Base-by-base conservation (phyloP, 2,113 vertebrate species). In the Gymnocephalus cernua region DNA sequence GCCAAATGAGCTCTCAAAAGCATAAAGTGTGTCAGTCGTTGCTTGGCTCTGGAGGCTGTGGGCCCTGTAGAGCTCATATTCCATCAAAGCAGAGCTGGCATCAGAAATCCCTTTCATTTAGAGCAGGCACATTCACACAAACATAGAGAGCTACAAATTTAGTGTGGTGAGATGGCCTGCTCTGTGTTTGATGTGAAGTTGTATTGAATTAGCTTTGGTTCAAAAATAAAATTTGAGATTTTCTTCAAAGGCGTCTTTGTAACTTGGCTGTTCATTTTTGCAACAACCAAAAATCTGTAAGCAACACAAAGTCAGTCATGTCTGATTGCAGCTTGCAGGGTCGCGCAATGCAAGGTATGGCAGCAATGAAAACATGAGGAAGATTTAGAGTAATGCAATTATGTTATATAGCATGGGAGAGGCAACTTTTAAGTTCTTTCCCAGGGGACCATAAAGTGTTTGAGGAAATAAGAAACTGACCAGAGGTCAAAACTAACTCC, bases 1-100 rank as follows among this genome's bases (percentile, higher is more conserved):
- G 73, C 87, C 82, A 91, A 89, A 89, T 89, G 79, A 89, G 83
- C 77, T 78, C 87, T 77, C 45, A 63, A 77, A 88, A 56, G 70
- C 81, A 80, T 73, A 86, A 79, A 83, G 74, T 88, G 77, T 81
- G 80, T 84, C 83, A 90, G 61, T 63, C 0, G 59, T 53, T 59
- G 61, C 78, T 65, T 47, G 58, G 47, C 78, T 86, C 73, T 48
- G 66, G 67, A 69, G 67, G 73, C 69, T 48, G 21, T 50, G 57
- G 71, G 63, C 79, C 69, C 68, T 61, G 72, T 76, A 61, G 82
- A 72, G 74, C 77, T 86, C 68, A 59, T 70, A 58, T 79, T 86
- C 74, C 77, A 71, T 89, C 84, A 88, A 88, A 89, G 88, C 68
- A 14, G 27, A 74, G 67, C 64, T 41, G 32, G 59, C 79, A 89